These are phyloP conservation scores for Crocallis elinguaria DNA, from an alignment of 2,888 invertebrate species.

Conservation along the genomic window DNA sequence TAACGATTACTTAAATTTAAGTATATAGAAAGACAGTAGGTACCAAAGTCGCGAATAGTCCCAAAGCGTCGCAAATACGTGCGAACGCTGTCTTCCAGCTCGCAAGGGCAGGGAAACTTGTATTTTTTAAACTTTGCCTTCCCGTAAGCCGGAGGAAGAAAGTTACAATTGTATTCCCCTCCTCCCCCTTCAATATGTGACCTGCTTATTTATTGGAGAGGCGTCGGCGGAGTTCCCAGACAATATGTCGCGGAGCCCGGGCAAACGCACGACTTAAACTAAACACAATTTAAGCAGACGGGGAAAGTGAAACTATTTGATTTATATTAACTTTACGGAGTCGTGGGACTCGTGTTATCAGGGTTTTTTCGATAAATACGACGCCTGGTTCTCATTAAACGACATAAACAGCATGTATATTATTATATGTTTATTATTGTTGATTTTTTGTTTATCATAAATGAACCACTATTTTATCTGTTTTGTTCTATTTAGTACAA, in stretches of 20 bases:
- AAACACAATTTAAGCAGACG: constrained; percentile 69
- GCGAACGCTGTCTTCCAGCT: constrained; percentile 61
- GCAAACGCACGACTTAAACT: constrained; percentile 74
- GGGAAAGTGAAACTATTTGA: constrained; percentile 73
- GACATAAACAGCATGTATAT: no score
- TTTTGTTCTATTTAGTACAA: no score
- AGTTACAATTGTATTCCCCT: constrained; percentile 84
- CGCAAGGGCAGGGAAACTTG: constrained; percentile 69
- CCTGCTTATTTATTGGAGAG: constrained; percentile 84
- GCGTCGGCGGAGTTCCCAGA: constrained; percentile 81
- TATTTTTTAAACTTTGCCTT: constrained; percentile 83
- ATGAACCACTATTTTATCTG: no score
- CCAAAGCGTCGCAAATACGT: constrained; percentile 49
- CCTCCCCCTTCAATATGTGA: constrained; percentile 83
- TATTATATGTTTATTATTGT: no score
- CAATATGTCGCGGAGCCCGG: constrained; percentile 79
- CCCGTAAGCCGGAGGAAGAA: constrained; percentile 74
- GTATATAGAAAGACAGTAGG: no score
- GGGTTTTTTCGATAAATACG: not conserved
- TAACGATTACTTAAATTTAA: no score
- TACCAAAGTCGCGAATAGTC: constrained; percentile 31
- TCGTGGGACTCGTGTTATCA: constrained; percentile 16
- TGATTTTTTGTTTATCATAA: no score
- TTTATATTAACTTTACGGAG: constrained; percentile 60
- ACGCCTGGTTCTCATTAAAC: no score